Evolutionary conservation across 2,888 invertebrate genomes (phyloP).

Genomic region (Heliconius erato): DNA sequence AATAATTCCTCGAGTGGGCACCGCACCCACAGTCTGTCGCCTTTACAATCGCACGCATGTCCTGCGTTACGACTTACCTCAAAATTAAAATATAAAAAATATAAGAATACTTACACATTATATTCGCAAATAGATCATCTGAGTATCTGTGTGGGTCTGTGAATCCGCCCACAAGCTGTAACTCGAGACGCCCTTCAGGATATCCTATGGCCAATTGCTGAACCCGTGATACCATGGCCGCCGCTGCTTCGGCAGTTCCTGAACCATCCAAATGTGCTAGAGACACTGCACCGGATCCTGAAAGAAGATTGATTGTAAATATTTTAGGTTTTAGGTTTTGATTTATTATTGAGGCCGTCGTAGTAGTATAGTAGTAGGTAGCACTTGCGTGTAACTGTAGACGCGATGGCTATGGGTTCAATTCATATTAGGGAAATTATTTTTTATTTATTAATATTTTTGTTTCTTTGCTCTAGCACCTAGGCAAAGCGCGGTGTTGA

Average conservation of each 20-base stretch:
- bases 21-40: no score
- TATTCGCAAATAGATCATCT: constrained; percentile 94
- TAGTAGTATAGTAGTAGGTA: no score
- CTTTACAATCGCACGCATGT: no score
- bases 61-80: no score
- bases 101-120: constrained; percentile 88
- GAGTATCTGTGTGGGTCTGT: constrained; percentile 94
- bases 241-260: constrained; percentile 93
- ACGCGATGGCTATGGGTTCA: no score
- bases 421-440: no score
- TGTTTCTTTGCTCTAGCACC: no score
- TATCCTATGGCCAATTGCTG: constrained; percentile 94
- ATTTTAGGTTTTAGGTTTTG: not conserved
- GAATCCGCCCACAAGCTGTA: constrained; percentile 96
- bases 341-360: not conserved
- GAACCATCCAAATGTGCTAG: constrained; percentile 94
- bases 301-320: constrained; percentile 40
- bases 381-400: no score
- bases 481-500: no score
- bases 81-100: not conserved
- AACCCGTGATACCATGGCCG: constrained; percentile 93
- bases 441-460: no score
- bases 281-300: constrained; percentile 95
- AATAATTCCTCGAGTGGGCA: no score
- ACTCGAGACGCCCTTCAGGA: constrained; percentile 94